Conservation (phyloP, 2,888 invertebrate species). For the Germaria angustata region DNA sequence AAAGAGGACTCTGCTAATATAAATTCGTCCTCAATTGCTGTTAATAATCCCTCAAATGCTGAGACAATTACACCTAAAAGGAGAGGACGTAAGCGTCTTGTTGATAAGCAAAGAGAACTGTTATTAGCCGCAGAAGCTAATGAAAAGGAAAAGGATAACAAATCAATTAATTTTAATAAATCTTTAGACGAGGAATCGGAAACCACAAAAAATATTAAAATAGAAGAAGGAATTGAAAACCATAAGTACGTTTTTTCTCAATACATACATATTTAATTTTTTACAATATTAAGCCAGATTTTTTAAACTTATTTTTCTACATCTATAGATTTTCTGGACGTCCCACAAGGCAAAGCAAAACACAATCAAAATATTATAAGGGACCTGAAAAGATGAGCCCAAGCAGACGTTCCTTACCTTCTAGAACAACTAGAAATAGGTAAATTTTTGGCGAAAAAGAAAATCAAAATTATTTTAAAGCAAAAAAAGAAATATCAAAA, state of each 20-base stretch:
- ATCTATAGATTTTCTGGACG: slow-evolving; percentile 68
- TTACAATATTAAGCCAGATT: background rate
- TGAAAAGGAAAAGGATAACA: slow-evolving; percentile 50
- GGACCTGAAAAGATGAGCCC: slow-evolving; percentile 70
- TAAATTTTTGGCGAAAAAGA: slow-evolving; percentile 41
- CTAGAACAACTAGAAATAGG: slow-evolving; percentile 70
- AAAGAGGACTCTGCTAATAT: slow-evolving; percentile 29
- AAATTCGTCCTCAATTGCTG: background rate
- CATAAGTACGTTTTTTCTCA: slow-evolving; percentile 29
- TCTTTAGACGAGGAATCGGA: slow-evolving; percentile 23
- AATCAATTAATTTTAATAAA: slow-evolving; percentile 17
- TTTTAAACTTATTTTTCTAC: background rate
- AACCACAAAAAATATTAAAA: background rate
- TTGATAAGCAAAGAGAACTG: slow-evolving; percentile 66
- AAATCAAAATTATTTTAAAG: slow-evolving; percentile 1
- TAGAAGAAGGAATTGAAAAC: slow-evolving; percentile 44
- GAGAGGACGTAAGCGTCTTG: slow-evolving; percentile 71
- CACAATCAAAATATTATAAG: slow-evolving; percentile 78
- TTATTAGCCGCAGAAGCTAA: slow-evolving; percentile 45
- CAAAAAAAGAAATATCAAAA: background rate
- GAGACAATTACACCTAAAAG: slow-evolving; percentile 68
- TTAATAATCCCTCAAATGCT: background rate
- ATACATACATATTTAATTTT: background rate
- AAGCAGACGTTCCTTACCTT: slow-evolving; percentile 63
- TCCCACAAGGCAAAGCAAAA: slow-evolving; percentile 77